phyloP scores from a whole-genome alignment of 2,113 vertebrate genomes.

The Mugil cephalus region DNA sequence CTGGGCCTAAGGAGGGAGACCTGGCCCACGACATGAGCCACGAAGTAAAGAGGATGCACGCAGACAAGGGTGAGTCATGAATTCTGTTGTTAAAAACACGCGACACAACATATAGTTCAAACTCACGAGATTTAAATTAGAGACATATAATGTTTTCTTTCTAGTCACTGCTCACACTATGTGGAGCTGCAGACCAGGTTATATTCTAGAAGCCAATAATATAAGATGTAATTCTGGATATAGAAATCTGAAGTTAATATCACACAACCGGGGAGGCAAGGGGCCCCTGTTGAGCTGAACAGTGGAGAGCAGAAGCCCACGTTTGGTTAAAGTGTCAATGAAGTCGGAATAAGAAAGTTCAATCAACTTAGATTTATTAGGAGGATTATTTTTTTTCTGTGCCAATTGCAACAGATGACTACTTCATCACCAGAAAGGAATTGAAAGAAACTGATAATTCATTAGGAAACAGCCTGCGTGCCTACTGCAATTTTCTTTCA shows the following conservation, averaged over 20 bases:
- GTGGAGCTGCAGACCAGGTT: too few species aligned
- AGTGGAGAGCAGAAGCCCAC: background rate
- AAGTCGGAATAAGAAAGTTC: background rate
- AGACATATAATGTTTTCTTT: too few species aligned
- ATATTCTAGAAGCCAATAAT: too few species aligned
- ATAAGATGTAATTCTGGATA: too few species aligned
- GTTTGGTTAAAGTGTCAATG: conserved; percentile 5
- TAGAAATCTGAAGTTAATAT: background rate
- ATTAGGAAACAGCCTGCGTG: background rate
- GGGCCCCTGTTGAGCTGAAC: background rate
- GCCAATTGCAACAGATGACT: background rate
- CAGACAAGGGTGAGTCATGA: conserved; percentile 93
- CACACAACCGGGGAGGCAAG: background rate
- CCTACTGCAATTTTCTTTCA: background rate
- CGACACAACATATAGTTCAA: too few species aligned
- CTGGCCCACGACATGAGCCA: conserved; percentile 96
- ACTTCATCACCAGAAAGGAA: background rate
- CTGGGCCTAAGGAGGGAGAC: conserved; percentile 97
- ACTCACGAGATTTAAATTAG: too few species aligned
- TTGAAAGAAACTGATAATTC: background rate
- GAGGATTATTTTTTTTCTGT: too few species aligned
- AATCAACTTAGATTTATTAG: background rate
- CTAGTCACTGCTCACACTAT: too few species aligned
- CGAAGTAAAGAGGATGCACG: conserved; percentile 94
- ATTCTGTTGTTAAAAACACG: background rate